Conservation (phyloP, 2,113 vertebrate species). For the Rhinichthys klamathensis region DNA sequence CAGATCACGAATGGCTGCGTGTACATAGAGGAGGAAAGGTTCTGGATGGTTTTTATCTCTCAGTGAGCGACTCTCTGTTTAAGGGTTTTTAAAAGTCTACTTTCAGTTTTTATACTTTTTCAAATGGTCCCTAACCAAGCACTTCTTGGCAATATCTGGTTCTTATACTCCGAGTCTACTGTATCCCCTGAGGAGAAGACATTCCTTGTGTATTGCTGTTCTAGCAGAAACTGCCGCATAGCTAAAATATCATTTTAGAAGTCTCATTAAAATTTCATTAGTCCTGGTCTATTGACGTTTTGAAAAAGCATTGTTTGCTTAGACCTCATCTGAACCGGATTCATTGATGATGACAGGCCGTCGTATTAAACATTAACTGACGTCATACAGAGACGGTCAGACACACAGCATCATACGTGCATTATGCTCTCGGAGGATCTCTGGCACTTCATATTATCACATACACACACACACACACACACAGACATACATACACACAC, state of each 20-base stretch:
- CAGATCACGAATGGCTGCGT: not conserved
- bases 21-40: not conserved
- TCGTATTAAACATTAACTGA: constrained; percentile 16
- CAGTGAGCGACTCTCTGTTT: not conserved
- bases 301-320: constrained; percentile 53
- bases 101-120: not conserved
- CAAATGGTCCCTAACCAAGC: constrained; percentile 37
- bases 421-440: constrained; percentile 9
- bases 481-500: no score
- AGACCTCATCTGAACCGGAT: constrained; percentile 25
- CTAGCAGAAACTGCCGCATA: constrained; percentile 40
- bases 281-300: constrained; percentile 48
- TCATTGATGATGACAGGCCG: constrained; percentile 24
- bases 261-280: constrained; percentile 59
- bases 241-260: constrained; percentile 54
- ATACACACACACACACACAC: no score
- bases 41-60: not conserved
- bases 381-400: not conserved
- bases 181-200: constrained; percentile 15
- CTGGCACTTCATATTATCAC: not conserved
- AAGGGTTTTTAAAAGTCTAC: not conserved
- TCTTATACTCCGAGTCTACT: not conserved
- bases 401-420: not conserved
- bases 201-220: constrained; percentile 50
- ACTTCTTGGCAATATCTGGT: constrained; percentile 14